These are phyloP conservation scores for Cataglyphis albicans DNA, from an alignment of 2,888 invertebrate species.

Conservation along the genomic window DNA sequence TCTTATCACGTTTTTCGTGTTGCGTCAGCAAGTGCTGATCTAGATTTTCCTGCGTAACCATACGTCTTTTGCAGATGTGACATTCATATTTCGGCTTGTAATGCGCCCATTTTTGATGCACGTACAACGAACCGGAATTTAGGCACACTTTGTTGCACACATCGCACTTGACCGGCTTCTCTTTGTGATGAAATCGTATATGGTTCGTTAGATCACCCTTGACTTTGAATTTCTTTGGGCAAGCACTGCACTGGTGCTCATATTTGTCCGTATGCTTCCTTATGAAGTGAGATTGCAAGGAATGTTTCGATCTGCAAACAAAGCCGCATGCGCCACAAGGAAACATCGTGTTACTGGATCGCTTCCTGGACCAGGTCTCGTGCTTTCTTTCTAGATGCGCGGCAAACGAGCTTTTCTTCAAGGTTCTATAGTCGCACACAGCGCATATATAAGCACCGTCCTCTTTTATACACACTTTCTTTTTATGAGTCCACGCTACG, in stretches of 20 bases:
- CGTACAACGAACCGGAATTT: constrained; percentile 84
- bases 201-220: constrained; percentile 85
- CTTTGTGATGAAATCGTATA: constrained; percentile 84
- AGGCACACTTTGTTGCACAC: constrained; percentile 84
- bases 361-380: constrained; percentile 81
- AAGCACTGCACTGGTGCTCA: constrained; percentile 83
- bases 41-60: constrained; percentile 85
- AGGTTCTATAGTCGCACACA: constrained; percentile 82
- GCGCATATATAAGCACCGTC: constrained; percentile 82
- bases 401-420: constrained; percentile 81
- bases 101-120: constrained; percentile 85
- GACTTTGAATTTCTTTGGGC: constrained; percentile 83
- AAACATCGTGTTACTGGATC: constrained; percentile 74
- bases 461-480: constrained; percentile 83
- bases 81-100: constrained; percentile 85
- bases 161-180: constrained; percentile 84
- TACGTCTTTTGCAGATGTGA: constrained; percentile 83
- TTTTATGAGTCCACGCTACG: constrained; percentile 84
- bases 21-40: constrained; percentile 84
- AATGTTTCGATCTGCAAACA: constrained; percentile 84
- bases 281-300: constrained; percentile 84
- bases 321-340: constrained; percentile 84
- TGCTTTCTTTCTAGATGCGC: constrained; percentile 83
- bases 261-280: constrained; percentile 84
- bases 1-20: constrained; percentile 84